Conservation (phyloP, 2,797 vertebrate species). For the Muscicapa comitata region DNA sequence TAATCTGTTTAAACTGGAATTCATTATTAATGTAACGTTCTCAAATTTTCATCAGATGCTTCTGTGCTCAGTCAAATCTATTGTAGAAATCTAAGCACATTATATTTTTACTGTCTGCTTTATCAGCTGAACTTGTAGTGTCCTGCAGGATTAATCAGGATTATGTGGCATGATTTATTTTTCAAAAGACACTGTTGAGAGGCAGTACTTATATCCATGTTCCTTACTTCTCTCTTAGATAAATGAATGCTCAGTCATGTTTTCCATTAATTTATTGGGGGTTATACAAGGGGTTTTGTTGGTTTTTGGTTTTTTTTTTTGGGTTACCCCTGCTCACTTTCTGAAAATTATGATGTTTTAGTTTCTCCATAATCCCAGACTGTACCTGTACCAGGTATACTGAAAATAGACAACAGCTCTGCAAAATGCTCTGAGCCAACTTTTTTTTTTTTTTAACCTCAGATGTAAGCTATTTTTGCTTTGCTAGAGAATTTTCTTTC, state of each 20-base stretch:
- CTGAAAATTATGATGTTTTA: background rate
- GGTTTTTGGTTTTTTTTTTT: background rate
- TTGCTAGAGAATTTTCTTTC: background rate
- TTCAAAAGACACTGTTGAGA: background rate
- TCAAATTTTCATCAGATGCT: background rate
- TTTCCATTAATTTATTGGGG: background rate
- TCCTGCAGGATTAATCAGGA: slow-evolving; percentile 31
- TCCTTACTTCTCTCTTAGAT: background rate
- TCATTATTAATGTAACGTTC: background rate
- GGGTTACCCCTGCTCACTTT: background rate
- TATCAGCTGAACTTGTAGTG: background rate
- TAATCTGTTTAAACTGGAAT: slow-evolving; percentile 14
- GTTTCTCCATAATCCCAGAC: background rate
- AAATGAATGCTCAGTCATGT: slow-evolving; percentile 15
- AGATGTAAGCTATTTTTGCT: background rate
- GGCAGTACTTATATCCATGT: background rate
- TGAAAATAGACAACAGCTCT: background rate
- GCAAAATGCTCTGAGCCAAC: background rate
- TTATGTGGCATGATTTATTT: slow-evolving; percentile 16
- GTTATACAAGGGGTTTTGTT: background rate
- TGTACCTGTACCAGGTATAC: background rate
- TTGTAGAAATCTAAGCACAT: background rate
- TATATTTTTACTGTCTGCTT: background rate
- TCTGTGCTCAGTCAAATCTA: background rate
- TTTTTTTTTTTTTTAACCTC: background rate